A percentile compares a stretch with the other conserved stretches of the same genome.
phyloP scores from a whole-genome alignment of 2,888 invertebrate species.

The Morpho helenor region DNA sequence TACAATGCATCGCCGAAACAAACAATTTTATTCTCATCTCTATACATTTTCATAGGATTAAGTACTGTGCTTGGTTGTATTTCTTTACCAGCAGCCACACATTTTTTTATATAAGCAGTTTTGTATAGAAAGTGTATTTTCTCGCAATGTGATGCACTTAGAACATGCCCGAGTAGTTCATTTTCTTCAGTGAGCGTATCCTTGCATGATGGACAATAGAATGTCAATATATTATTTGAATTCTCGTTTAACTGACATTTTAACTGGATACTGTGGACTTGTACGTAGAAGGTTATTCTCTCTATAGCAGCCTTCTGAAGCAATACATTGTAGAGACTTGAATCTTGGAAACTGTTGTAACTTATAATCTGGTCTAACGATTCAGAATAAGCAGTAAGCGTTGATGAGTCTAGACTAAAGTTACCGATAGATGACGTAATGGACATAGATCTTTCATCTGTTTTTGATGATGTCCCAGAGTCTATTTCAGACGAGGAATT shows the following conservation, averaged over 20 bases:
- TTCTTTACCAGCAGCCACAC: conserved; percentile 55
- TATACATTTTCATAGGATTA: conserved; percentile 68
- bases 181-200: conserved; percentile 51
- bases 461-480: conserved; percentile 47
- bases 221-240: conserved; percentile 45
- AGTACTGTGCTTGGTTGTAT: conserved; percentile 67
- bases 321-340: conserved; percentile 47
- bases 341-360: conserved; percentile 65
- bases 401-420: conserved; percentile 58
- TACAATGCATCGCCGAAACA: conserved; percentile 68
- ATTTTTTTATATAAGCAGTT: conserved; percentile 69
- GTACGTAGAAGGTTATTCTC: conserved; percentile 65
- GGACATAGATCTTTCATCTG: conserved; percentile 40
- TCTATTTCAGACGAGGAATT: conserved; percentile 39
- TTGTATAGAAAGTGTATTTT: conserved; percentile 70
- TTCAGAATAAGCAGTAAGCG: conserved; percentile 65
- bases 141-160: conserved; percentile 59
- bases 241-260: conserved; percentile 45
- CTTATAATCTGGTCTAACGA: conserved; percentile 62
- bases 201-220: conserved; percentile 58
- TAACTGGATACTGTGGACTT: conserved; percentile 65
- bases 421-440: conserved; percentile 70
- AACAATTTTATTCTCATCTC: conserved; percentile 70
- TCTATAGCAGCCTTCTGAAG: conserved; percentile 64
- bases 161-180: conserved; percentile 52